Evolutionary conservation across 2,888 invertebrate species (phyloP).

Genomic region (Drosophila nr. fundita): DNA sequence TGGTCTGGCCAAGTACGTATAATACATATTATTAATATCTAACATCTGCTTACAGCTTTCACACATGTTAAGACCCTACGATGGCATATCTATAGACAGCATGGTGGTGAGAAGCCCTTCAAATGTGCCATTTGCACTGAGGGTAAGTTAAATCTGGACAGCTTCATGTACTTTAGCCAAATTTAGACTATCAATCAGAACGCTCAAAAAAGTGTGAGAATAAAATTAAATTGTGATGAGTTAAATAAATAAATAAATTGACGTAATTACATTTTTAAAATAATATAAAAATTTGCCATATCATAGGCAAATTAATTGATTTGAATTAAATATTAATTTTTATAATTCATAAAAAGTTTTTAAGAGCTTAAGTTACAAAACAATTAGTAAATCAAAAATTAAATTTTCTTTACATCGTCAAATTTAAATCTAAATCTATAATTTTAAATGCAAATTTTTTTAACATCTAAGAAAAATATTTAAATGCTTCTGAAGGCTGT

Average conservation of each 20-base stretch:
- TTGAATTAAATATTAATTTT: not conserved
- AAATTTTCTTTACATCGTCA: not conserved
- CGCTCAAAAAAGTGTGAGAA: not conserved
- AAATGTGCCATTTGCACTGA: constrained; percentile 71
- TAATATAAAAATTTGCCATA: not conserved
- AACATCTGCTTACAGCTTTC: constrained; percentile 45
- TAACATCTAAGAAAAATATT: not conserved
- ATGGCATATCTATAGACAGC: constrained; percentile 73
- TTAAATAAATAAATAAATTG: not conserved
- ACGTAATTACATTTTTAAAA: not conserved
- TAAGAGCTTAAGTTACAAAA: not conserved
- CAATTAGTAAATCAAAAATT: not conserved
- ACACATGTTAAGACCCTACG: constrained; percentile 71
- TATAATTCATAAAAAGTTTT: not conserved
- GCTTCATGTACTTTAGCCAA: constrained; percentile 8
- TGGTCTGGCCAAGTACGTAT: not conserved
- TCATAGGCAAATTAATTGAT: not conserved
- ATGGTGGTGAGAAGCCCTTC: constrained; percentile 74
- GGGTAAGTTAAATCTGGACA: constrained; percentile 55
- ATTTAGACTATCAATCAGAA: constrained; percentile 19
- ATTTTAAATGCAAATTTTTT: not conserved
- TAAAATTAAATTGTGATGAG: not conserved
- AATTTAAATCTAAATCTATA: too few species aligned
- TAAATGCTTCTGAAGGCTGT: constrained; percentile 1
- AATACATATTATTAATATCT: constrained; percentile 7